These are phyloP conservation scores for Falco peregrinus DNA, from an alignment of 2,797 vertebrate genomes.

Conservation along the genomic window DNA sequence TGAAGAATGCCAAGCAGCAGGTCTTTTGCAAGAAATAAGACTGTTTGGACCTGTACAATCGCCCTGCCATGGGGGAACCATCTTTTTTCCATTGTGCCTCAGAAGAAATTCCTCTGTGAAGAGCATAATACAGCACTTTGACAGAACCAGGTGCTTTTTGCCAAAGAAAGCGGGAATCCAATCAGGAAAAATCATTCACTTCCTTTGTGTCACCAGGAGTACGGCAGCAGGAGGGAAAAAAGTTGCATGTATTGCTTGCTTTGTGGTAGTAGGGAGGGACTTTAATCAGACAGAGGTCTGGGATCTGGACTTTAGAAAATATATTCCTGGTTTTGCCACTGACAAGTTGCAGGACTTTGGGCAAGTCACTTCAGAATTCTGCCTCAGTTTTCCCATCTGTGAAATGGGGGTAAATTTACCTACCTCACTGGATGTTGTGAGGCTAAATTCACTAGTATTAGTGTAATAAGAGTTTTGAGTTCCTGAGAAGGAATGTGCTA, in stretches of 20 bases:
- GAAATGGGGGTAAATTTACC: conserved; percentile 38
- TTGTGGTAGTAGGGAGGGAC: conserved; percentile 37
- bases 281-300: background rate
- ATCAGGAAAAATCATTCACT: conserved; percentile 17
- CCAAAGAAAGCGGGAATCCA: conserved; percentile 51
- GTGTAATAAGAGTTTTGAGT: conserved; percentile 18
- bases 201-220: conserved; percentile 10
- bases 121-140: conserved; percentile 12
- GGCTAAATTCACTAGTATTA: conserved; percentile 67
- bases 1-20: conserved; percentile 88
- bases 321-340: conserved; percentile 14
- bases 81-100: background rate
- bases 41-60: conserved; percentile 1
- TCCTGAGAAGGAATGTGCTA: conserved; percentile 41
- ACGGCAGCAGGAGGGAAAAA: background rate
- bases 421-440: conserved; percentile 65
- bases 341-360: background rate
- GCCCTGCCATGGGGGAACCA: background rate
- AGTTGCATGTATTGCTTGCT: conserved; percentile 39
- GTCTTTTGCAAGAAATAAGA: conserved; percentile 69
- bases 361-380: conserved; percentile 39
- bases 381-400: conserved; percentile 43
- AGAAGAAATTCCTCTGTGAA: background rate
- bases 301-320: background rate
- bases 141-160: conserved; percentile 14